Base-by-base conservation (phyloP, 2,888 invertebrate genomes). In the Idaea aversata region DNA sequence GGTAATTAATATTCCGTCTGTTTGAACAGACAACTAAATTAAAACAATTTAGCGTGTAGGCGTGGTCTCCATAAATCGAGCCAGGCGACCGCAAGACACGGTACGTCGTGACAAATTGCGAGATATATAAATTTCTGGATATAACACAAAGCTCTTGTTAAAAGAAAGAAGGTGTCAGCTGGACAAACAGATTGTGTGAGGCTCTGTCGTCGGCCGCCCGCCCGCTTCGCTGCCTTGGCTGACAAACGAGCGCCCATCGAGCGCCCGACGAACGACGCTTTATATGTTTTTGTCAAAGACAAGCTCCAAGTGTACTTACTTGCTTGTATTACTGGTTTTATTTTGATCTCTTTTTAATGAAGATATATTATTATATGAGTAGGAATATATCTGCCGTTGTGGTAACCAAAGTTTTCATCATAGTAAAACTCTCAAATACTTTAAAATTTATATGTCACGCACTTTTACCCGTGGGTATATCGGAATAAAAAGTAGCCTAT, bases 131-230 rank as follows among this genome's bases (percentile, higher is more conserved):
- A 88, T 88, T 84, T 82, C 80, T 78, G 80, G 84, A 83, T 87
- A 83, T 82, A 84, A 86, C 86, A 86, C 82, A 86, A 87, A 88
- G 87, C 87, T 88, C 84, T 86, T 86, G 88, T 88, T 88, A 86
- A 88, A 87, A 88, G 86, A 85, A 87, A 84, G 78, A 84, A 84
- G 85, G 85, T 85, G 86, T 86, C 89, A 89, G 88, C 89, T 88
- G 90, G 86, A 86, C 87, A 89, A 90, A 90, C 87, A 89, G 88
- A 87, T 88, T 83, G 87, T 82, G 79, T 74, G 77, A 80, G 82
- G 82, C 82, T 15, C 16, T 34, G 59, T 16, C 25, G 25, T 16
- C 25, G 13, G 15, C n/a, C 5, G n/a, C n/a, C n/a, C n/a, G 58
- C 15, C 15, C 58, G 58, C 15, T 16, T 16, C 15, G 58, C 58